Percentiles rank a stretch among this genome's conserved stretches.
Conservation (phyloP, 92 coral and sea anemone genomes). For the Zoanthus sociatus region DNA sequence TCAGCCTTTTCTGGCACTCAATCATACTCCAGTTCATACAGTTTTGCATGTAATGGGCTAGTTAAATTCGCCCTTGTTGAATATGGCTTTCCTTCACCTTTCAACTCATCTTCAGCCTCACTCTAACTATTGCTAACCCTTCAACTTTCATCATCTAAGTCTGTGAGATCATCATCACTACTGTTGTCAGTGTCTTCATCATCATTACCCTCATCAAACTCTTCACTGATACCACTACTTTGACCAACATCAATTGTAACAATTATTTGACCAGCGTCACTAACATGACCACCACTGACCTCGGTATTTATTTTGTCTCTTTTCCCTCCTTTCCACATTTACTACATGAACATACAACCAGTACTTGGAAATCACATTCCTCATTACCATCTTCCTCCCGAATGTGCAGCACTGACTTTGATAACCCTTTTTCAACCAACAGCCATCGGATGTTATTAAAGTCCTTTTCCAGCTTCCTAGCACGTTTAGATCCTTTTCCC, state of each 20-base stretch:
- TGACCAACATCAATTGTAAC: background rate
- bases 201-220: background rate
- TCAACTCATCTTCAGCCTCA: slow-evolving; percentile 42
- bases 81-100: slow-evolving; percentile 25
- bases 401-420: slow-evolving; percentile 23
- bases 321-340: slow-evolving; percentile 22
- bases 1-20: slow-evolving; percentile 35
- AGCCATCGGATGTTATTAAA: slow-evolving; percentile 48
- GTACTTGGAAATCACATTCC: slow-evolving; percentile 45
- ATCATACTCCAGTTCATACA: slow-evolving; percentile 57
- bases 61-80: background rate
- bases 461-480: slow-evolving; percentile 48
- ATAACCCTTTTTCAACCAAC: slow-evolving; percentile 48
- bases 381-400: slow-evolving; percentile 49
- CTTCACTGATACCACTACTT: slow-evolving; percentile 2
- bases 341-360: slow-evolving; percentile 22
- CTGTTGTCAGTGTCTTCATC: slow-evolving; percentile 22
- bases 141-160: slow-evolving; percentile 6
- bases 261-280: slow-evolving; percentile 4
- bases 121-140: slow-evolving; percentile 5
- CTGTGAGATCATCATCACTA: background rate
- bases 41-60: slow-evolving; percentile 52
- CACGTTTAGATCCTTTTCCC: slow-evolving; percentile 2
- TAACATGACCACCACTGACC: slow-evolving; percentile 7
- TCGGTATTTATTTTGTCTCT: background rate